Base-by-base conservation (phyloP, 2,797 vertebrate genomes). In the Onychomys leucogaster region DNA sequence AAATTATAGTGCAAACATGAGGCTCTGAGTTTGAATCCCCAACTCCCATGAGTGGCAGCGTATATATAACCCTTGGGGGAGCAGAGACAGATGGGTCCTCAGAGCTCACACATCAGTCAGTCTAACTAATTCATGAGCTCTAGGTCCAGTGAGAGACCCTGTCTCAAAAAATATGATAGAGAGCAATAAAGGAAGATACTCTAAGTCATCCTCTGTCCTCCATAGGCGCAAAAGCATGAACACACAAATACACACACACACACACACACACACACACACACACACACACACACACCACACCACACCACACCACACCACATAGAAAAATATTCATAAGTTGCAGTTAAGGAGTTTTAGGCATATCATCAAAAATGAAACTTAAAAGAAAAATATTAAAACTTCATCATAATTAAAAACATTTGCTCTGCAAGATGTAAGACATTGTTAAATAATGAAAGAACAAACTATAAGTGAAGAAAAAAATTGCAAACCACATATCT, bases 351-450 rank as follows among this genome's bases (percentile, higher is more conserved):
- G 1, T 61, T 91, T 86, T 69, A 91, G 80, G 21, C 9, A 81
- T 85, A 37, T 46, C 27, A 89, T 4, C 34, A 95, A 95, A 67
- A 84, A 43, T 90, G 34, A 67, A 78, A n/a, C 11, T 75, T 90
- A 41, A 81, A 76, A 29, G 49, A 87, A 32, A 91, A 95, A 76
- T n/a, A 21, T 78, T 63, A 49, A 93, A 65, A 73, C 10, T 27
- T 57, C 27, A 81, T 69, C 29, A 63, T 73, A 95, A 88, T 78
- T 69, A 77, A 84, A 90, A 80, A 41, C 2, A 25, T 84, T 83
- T 83, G 16, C 29, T 61, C 76, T 55, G 16, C 34, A 90, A 46
- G 61, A 65, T 52, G 12, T 7, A 85, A 69, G 29, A 77, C 19
- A 43, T 14, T 87, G 43, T 14, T 52, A 81, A 90, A 67, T 11